Evolutionary conservation across 2,888 invertebrate genomes (phyloP), one percentile per base, ranked within the genome.

Genomic region (Heterodera filipjevi): DNA sequence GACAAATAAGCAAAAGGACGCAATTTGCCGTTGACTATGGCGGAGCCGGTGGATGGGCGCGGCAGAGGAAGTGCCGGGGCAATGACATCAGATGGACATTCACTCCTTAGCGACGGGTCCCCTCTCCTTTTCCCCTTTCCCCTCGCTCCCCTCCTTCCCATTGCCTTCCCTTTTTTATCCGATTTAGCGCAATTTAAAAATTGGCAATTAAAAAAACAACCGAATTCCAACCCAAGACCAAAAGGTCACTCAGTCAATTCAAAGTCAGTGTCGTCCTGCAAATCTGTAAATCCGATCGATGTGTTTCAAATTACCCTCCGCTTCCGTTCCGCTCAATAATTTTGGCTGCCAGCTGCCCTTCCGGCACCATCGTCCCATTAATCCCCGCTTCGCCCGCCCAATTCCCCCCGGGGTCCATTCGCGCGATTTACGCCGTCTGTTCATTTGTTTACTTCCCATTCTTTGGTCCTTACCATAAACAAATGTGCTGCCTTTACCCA

Each of bases 371-470:
- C 27, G 59, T 59, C 59, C 12, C 59, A 59, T 59, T 59, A 59
- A 59, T 59, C 59, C 59, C 59, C 59, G 59, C 59, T 27, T n/a
- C 59, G 22, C 27, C 59, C 59, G 27, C 8, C 59, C n/a, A 59
- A 59, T 59, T 59, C 59, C n/a, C 10, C 59, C 59, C 59, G 59
- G 59, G 59, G n/a, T 59, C 59, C 59, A 59, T 59, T n/a, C 27
- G 59, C 59, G 59, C 59, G 59, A 59, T 59, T 59, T 59, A 22
- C n/a, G n/a, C 59, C 59, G n/a, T 59, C 59, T 59, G 59, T 59
- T n/a, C 59, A 59, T 59, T 59, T 59, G 59, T 59, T 59, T 59
- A 59, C 27, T 59, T 59, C 59, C 59, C 59, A 59, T n/a, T 59
- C 59, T n/a, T 22, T 59, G n/a, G n/a, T 27, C 27, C 59, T 27